A percentile compares a stretch with the other conserved stretches of the same genome.
Conservation (phyloP, 1,140 invertebrate species). For the Paraescarpia echinospica region DNA sequence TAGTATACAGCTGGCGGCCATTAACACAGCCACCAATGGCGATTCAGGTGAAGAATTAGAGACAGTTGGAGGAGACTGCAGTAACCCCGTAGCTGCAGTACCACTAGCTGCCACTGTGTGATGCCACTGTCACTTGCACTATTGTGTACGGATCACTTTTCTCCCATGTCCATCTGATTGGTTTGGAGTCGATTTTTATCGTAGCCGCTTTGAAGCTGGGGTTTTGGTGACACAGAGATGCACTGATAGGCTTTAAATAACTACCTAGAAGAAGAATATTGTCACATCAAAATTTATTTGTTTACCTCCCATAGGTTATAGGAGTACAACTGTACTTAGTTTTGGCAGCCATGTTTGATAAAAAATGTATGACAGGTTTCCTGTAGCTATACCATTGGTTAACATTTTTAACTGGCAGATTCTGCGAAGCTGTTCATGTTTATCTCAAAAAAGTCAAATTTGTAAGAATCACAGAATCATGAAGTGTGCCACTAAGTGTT, state of each 20-base stretch:
- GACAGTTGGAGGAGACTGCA: background rate
- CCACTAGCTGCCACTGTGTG: background rate
- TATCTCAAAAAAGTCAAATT: background rate
- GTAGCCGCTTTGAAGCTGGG: background rate
- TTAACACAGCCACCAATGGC: conserved; percentile 22
- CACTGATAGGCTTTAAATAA: background rate
- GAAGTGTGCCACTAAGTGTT: background rate
- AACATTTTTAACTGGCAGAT: background rate
- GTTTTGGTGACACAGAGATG: background rate
- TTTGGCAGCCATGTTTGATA: background rate
- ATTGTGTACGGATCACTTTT: conserved; percentile 1
- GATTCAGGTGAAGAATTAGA: conserved; percentile 8
- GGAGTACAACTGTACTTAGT: background rate
- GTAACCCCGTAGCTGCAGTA: background rate
- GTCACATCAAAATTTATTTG: background rate
- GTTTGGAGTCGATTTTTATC: background rate
- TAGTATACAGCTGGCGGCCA: conserved; percentile 58
- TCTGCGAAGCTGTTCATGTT: background rate
- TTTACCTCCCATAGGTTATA: background rate
- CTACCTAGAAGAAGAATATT: too few species aligned
- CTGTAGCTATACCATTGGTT: background rate
- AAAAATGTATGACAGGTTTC: background rate
- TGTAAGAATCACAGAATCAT: background rate
- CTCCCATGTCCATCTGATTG: background rate
- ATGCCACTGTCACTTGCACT: background rate